phyloP scores from a whole-genome alignment of 2,113 vertebrate species.

The Menura novaehollandiae region DNA sequence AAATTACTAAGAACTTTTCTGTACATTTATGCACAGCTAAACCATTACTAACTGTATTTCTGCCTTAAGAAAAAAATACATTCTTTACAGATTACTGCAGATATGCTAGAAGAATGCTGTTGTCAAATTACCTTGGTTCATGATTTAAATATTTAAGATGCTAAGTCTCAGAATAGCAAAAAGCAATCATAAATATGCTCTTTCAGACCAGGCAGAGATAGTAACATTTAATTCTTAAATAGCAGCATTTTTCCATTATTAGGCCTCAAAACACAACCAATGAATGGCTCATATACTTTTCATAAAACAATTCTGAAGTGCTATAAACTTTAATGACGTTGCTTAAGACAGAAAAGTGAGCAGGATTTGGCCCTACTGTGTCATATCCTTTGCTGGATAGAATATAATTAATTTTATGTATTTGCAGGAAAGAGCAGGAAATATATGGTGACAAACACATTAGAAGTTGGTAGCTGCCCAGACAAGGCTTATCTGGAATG shows the following conservation, averaged over 20 bases:
- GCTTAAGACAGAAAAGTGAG: neutral
- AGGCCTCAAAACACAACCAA: neutral
- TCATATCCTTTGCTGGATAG: neutral
- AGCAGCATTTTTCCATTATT: neutral
- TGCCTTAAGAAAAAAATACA: neutral
- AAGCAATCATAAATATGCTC: neutral
- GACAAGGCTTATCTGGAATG: neutral
- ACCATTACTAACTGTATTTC: neutral
- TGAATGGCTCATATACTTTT: neutral
- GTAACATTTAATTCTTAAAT: neutral
- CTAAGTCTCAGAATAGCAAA: neutral
- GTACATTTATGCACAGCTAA: neutral
- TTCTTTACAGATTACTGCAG: neutral
- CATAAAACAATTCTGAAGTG: neutral
- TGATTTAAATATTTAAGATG: neutral
- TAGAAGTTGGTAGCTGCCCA: neutral
- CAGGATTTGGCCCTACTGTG: neutral
- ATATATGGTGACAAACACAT: neutral
- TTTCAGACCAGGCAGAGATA: neutral
- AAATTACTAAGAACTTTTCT: constrained; percentile 19
- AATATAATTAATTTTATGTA: neutral
- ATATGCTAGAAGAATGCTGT: neutral
- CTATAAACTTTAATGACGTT: neutral
- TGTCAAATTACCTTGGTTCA: neutral
- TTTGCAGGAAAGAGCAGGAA: neutral